phyloP scores from a whole-genome alignment of 2,888 invertebrate species.

The Leptarthrus brevirostris region DNA sequence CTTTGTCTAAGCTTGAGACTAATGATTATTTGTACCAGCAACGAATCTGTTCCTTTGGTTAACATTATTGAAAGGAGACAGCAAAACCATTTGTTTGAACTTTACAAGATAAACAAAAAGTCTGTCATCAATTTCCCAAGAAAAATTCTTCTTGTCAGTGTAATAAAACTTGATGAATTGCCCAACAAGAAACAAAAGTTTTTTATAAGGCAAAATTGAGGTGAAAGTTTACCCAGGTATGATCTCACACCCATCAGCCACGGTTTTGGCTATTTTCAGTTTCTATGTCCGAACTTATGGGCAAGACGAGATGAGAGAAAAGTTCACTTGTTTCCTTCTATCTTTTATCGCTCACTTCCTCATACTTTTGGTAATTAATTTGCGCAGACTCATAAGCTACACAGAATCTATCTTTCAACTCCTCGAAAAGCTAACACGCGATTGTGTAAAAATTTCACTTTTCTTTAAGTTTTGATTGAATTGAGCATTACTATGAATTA shows the following conservation, averaged over 20 bases:
- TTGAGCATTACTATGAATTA: neutral
- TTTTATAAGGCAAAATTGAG: conserved; percentile 28
- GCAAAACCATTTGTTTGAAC: no score
- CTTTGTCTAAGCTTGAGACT: neutral
- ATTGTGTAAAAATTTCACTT: neutral
- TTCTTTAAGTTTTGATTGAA: neutral
- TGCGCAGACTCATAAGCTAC: neutral
- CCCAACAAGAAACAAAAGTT: conserved; percentile 13
- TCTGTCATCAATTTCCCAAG: neutral
- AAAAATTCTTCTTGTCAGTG: conserved; percentile 2
- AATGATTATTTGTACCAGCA: no score
- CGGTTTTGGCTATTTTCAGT: neutral
- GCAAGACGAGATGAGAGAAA: no score
- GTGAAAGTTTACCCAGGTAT: conserved; percentile 24
- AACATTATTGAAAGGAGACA: no score
- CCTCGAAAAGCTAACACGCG: neutral
- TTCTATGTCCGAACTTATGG: neutral
- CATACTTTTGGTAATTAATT: neutral
- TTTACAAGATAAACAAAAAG: neutral
- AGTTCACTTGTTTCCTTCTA: neutral
- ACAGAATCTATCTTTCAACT: neutral
- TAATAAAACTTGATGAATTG: conserved; percentile 11
- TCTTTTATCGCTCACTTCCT: neutral
- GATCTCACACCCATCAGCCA: neutral
- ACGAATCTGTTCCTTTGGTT: no score